These are phyloP conservation scores for Aphelinus certus DNA, from an alignment of 1,140 invertebrate genomes.

Conservation along the genomic window DNA sequence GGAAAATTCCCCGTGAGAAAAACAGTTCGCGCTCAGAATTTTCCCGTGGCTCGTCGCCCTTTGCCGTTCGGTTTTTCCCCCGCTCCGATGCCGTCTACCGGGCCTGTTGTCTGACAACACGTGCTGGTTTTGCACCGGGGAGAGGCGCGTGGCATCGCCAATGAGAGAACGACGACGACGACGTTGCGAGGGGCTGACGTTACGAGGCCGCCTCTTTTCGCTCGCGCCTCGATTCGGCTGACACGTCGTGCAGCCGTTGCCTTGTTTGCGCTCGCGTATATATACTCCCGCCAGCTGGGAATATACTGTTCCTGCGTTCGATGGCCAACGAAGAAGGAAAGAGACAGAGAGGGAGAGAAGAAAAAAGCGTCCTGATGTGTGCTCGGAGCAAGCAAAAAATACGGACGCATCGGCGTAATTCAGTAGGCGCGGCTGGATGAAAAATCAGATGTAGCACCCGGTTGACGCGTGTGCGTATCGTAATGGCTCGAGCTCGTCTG, in stretches of 20 bases:
- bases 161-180: conserved; percentile 26
- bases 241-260: no score
- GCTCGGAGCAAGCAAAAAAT: no score
- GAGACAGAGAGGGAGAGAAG: not conserved
- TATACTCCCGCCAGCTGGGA: not conserved
- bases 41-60: conserved; percentile 51
- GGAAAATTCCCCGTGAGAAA: conserved; percentile 52
- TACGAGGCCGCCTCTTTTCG: not conserved
- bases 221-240: no score
- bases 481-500: no score
- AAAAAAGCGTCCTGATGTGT: not conserved
- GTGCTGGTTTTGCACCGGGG: conserved; percentile 19
- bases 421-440: no score
- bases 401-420: no score
- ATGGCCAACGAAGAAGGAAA: not conserved
- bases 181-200: not conserved
- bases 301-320: not conserved
- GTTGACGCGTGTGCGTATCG: no score
- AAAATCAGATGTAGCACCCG: no score
- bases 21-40: conserved; percentile 34
- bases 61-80: not conserved
- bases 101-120: conserved; percentile 18
- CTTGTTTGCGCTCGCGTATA: no score
- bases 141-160: conserved; percentile 18
- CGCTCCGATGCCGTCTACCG: conserved; percentile 6